Base-by-base conservation (phyloP, 2,113 vertebrate genomes). In the Planiliza haematocheilus region DNA sequence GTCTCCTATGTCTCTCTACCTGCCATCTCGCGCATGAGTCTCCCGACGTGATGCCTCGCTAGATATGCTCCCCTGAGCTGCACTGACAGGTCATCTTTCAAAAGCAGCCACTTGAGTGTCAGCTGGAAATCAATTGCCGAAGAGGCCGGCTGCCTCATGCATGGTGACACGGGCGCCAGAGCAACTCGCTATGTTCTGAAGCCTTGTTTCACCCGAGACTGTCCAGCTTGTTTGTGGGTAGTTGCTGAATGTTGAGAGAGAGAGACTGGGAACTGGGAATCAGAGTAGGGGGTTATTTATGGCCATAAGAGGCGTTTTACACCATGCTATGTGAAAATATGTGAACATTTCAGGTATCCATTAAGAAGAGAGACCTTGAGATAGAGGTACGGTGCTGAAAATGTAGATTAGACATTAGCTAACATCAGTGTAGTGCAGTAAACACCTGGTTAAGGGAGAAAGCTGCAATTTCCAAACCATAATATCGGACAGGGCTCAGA, bases 51-150 rank as follows among this genome's bases (percentile, higher is more conserved):
- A 90, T 59, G 82, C 70, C 60, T 84, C 72, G 10, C 82, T 81
- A 63, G 82, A 89, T 70, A 49, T 61, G 73, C 66, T 82, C 82
- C 69, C 84, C 60, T 59, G 81, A 85, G 83, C 13, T 38, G 21
- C 79, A 16, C 83, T 88, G 89, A 90, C 88, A 89, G 87, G 83
- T 80, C 84, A 88, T 91, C 85, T 80, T 83, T 91, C 84, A 83
- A 62, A 62, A 79, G 45, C 72, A 71, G 74, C 86, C 79, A 62
- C 81, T 88, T 78, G 81, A 84, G 66, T 85, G 85, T 84, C 86
- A 89, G 81, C 86, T 89, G 86, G 86, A 93, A 92, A 93, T 92
- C 90, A 90, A 91, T 89, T 86, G 85, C 56, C 34, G 39, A 85
- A 79, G 85, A 78, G 56, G 16, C 43, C 8, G 58, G 81, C 67